Evolutionary conservation across 2,113 vertebrate genomes (phyloP), one percentile per base, ranked within the genome.

Genomic region (Burhinus bistriatus): DNA sequence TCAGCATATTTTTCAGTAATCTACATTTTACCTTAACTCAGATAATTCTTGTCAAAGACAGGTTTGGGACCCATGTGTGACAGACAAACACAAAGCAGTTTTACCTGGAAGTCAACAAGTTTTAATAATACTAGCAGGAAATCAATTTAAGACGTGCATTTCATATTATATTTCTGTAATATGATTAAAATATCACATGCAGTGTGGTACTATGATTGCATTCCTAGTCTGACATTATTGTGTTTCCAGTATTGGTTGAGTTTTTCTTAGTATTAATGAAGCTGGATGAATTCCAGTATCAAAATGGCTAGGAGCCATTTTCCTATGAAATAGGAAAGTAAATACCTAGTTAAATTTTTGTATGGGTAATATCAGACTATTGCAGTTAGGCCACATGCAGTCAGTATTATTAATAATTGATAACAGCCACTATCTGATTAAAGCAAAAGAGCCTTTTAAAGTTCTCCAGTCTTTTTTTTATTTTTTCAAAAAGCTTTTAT

Each of bases 401-500:
- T 83, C 32, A 61, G 16, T 83, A 29, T 58, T 64, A 29, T 76
- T 65, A 64, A 51, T 66, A 32, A 82, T 20, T 79, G 42, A 68
- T 40, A 77, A 61, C 6, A 83, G 15, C 4, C 23, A 55, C 10
- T 17, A 55, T 61, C 71, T 77, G 80, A 83, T 81, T 66, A 91
- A 83, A 66, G 8, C 2, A 5, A 87, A 83, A 87, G 2, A 66
- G 18, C 2, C 11, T 88, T 71, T 55, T 59, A 58, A 45, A 42
- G 16, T 79, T 83, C n/a, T 49, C 8, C 4, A 40, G 12, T 26
- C 6, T 55, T 57, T n/a, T 44, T 54, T 42, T 72, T 2, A 30
- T 65, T 55, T 38, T 25, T 3, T 0, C 0, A 6, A 17, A 59
- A 44, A 4, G 1, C 0, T 15, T 44, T 58, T 30, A 11, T 81